Percentiles rank a stretch among this genome's conserved stretches.
Conservation (phyloP, 2,797 vertebrate genomes). For the Scomberomorus guttatus region DNA sequence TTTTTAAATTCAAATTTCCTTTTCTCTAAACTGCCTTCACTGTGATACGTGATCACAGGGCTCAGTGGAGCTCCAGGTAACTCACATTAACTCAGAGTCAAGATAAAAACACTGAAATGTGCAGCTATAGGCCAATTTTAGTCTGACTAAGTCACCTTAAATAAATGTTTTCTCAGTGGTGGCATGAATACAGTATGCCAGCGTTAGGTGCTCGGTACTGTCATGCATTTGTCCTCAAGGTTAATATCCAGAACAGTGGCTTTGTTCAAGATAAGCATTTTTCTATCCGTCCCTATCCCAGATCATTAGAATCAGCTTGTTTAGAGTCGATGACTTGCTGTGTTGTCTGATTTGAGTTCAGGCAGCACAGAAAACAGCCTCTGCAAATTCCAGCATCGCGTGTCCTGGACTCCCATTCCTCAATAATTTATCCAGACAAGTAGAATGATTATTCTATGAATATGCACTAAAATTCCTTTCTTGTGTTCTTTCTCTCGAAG, state of each 20-base stretch:
- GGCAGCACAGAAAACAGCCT: slow-evolving; percentile 28
- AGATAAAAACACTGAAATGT: no score
- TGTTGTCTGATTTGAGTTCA: slow-evolving; percentile 59
- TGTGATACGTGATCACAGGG: background rate
- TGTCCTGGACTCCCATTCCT: slow-evolving; percentile 60
- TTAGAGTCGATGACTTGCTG: slow-evolving; percentile 52
- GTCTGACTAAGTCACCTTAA: slow-evolving; percentile 7
- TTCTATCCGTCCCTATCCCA: slow-evolving; percentile 26
- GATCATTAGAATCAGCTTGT: slow-evolving; percentile 60
- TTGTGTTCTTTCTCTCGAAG: slow-evolving; percentile 57
- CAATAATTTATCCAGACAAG: slow-evolving; percentile 81
- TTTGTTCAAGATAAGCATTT: slow-evolving; percentile 54
- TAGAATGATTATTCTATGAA: slow-evolving; percentile 78
- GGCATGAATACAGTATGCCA: background rate
- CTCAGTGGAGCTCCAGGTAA: slow-evolving; percentile 10
- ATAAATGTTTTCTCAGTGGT: background rate
- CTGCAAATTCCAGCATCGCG: slow-evolving; percentile 50
- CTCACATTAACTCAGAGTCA: slow-evolving; percentile 7
- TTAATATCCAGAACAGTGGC: slow-evolving; percentile 43
- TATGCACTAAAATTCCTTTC: slow-evolving; percentile 71
- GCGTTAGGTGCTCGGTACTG: slow-evolving; percentile 3
- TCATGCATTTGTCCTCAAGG: slow-evolving; percentile 39
- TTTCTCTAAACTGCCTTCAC: background rate
- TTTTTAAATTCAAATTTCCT: slow-evolving; percentile 3
- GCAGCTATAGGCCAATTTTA: background rate